Evolutionary conservation across 2,888 invertebrate genomes (phyloP), one percentile per base, ranked within the genome.

Genomic region (Eupithecia tripunctaria): DNA sequence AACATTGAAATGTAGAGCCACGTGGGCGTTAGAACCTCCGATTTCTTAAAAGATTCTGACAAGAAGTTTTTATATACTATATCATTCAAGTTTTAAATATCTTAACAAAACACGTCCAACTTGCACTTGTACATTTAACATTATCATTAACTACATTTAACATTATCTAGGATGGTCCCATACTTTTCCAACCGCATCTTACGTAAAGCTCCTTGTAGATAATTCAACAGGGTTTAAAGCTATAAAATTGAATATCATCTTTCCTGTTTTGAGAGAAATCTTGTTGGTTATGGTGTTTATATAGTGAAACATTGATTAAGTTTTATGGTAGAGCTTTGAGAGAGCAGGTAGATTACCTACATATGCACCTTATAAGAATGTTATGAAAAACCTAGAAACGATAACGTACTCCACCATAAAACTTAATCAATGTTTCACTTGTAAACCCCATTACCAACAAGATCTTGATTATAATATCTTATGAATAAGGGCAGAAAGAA

Each of bases 181-280:
- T 62, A 32, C 7, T 62, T 32, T 29, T 29, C 18, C n/a, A 36
- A 38, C 21, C n/a, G 1, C 15, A 14, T 64, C 38, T 63, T 32
- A 63, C 32, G 38, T 64, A 38, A 64, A 64, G 38, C 64, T 36
- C 64, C 38, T 21, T 64, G 14, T 41, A 25, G 21, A 21, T 64
- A 64, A 64, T 38, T 38, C 36, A 41, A 64, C 25, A 41, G 21
- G 56, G 38, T 14, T 25, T 21, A 64, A 64, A 64, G 64, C 36
- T 36, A 38, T 64, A 41, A 41, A 64, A 64, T 25, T 64, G 21
- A 38, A 14, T 63, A 63, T 21, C 64, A 41, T 64, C 38, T 64
- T 64, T 38, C 64, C 64, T 41, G 64, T 38, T 47, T 67, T 47
- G 43, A 47, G 47, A 67, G 51, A 67, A 67, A 32, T 67, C 66